Evolutionary conservation across 1,140 invertebrate species (phyloP).

Genomic region (Dufourea novaeangliae): DNA sequence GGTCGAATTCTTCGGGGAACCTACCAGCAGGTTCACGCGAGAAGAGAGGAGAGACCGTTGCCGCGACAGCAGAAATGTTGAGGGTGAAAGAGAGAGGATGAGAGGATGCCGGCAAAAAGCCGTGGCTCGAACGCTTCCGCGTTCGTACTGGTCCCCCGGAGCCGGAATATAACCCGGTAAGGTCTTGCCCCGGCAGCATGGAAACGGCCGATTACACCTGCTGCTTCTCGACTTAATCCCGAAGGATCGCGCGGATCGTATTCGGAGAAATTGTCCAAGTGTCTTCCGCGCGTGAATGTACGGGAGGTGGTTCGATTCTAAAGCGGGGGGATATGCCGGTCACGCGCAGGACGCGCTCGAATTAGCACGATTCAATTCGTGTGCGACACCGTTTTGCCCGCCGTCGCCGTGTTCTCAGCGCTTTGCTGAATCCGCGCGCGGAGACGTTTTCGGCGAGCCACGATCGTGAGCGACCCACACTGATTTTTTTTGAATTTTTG

Average conservation of each 20-base stretch:
- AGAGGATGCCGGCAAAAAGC: conserved; percentile 48
- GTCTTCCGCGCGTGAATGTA: conserved; percentile 22
- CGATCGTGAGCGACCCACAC: too few relatives aligned
- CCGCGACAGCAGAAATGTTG: conserved; percentile 49
- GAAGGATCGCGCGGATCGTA: conserved; percentile 49
- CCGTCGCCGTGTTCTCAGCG: not conserved
- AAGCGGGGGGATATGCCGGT: conserved; percentile 45
- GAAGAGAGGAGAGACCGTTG: conserved; percentile 2
- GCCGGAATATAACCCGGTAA: conserved; percentile 38
- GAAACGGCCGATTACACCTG: conserved; percentile 53
- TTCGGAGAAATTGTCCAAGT: conserved; percentile 51
- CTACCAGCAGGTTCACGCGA: conserved; percentile 4
- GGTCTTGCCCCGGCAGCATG: conserved; percentile 39
- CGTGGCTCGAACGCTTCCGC: conserved; percentile 37
- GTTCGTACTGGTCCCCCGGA: conserved; percentile 38
- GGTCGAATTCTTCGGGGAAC: conserved; percentile 33
- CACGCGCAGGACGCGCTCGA: conserved; percentile 59
- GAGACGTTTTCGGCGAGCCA: too few relatives aligned
- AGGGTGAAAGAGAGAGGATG: too few relatives aligned
- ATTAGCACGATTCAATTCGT: conserved; percentile 62
- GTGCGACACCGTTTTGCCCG: conserved; percentile 35
- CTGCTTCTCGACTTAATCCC: conserved; percentile 46
- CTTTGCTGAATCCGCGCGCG: conserved; percentile 56
- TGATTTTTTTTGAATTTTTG: not conserved
- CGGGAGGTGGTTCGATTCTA: too few relatives aligned